These are phyloP conservation scores for Heliconius hewitsoni DNA, from an alignment of 1,140 invertebrate species.

Conservation along the genomic window DNA sequence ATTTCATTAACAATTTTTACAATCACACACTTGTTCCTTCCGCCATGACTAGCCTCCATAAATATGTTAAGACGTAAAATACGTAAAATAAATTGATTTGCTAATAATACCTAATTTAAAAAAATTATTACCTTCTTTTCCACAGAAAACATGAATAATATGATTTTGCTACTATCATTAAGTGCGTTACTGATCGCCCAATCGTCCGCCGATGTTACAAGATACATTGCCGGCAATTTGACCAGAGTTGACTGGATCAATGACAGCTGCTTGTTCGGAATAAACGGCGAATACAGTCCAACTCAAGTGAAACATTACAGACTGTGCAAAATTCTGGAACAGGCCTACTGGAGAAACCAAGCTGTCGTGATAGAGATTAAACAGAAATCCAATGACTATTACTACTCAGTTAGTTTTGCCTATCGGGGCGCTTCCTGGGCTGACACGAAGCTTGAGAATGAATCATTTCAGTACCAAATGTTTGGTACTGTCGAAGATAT, in stretches of 20 bases:
- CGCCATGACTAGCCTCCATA: too few species aligned
- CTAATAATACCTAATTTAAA: too few species aligned
- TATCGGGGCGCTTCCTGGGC: neutral
- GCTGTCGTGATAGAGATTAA: neutral
- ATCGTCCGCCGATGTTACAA: neutral
- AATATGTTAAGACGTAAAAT: too few species aligned
- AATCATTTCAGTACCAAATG: neutral
- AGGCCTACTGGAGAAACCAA: conserved; percentile 1
- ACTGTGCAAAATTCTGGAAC: neutral
- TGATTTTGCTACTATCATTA: neutral
- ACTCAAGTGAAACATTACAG: neutral
- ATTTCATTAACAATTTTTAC: too few species aligned
- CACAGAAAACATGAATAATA: too few species aligned
- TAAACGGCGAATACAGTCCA: neutral
- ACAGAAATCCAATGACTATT: neutral
- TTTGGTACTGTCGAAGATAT: neutral
- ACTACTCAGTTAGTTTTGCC: neutral
- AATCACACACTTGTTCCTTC: too few species aligned
- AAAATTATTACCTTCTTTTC: too few species aligned
- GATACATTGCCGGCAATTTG: neutral
- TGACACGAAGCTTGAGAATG: neutral
- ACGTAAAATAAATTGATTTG: too few species aligned
- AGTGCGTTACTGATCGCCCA: neutral
- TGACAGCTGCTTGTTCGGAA: neutral
- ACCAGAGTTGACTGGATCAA: neutral